phyloP scores from a whole-genome alignment of 2,888 invertebrate species.

The Lamproptera curius region DNA sequence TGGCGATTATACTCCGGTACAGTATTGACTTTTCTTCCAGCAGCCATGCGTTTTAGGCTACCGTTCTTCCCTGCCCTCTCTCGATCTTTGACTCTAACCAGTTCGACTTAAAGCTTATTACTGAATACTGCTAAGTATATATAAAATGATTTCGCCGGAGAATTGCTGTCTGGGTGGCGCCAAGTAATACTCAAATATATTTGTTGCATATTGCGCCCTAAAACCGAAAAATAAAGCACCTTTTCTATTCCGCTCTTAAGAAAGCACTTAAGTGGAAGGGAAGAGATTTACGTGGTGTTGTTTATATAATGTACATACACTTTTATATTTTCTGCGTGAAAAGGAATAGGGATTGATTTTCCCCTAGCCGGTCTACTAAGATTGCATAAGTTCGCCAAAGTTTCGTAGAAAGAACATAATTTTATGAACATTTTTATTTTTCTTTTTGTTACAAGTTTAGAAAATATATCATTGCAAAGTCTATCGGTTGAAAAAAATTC shows the following conservation, averaged over 20 bases:
- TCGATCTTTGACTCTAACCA: conserved; percentile 22
- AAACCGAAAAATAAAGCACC: conserved; percentile 14
- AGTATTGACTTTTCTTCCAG: conserved; percentile 47
- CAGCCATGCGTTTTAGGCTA: conserved; percentile 33
- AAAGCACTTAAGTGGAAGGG: conserved; percentile 7
- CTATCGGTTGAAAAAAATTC: neutral
- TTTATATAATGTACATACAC: conserved; percentile 15
- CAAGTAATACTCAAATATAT: conserved; percentile 24
- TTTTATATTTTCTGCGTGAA: no score
- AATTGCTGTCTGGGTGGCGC: conserved; percentile 51
- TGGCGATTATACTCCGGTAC: conserved; percentile 28
- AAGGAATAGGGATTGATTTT: no score
- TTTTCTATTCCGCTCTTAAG: neutral
- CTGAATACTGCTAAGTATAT: conserved; percentile 22
- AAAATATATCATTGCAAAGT: neutral
- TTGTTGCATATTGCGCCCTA: conserved; percentile 18
- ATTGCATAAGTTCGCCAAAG: neutral
- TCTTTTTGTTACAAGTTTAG: neutral
- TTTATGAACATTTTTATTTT: neutral
- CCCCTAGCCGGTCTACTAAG: neutral
- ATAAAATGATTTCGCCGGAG: conserved; percentile 44
- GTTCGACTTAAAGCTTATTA: conserved; percentile 24
- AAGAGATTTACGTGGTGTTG: conserved; percentile 10
- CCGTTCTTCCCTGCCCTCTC: conserved; percentile 12
- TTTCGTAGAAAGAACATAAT: neutral